A percentile compares a stretch with the other conserved stretches of the same genome.
phyloP scores from a whole-genome alignment of 2,888 invertebrate species.

The Agriopis leucophaearia region DNA sequence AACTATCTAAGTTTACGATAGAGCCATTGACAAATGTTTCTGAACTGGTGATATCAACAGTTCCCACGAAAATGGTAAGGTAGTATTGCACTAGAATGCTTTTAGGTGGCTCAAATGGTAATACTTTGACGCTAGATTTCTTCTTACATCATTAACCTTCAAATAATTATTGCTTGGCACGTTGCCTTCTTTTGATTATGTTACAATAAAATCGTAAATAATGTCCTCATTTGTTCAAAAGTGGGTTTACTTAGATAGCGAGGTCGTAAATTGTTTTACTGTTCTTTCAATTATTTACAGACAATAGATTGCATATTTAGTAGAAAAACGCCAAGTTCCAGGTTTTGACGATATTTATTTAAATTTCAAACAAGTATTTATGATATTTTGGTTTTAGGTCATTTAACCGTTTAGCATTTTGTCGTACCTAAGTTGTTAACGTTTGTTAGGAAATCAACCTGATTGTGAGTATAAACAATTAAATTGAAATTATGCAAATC shows the following conservation, averaged over 20 bases:
- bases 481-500: slow-evolving; percentile 68
- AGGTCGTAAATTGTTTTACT: too few relatives aligned
- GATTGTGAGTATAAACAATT: slow-evolving; percentile 57
- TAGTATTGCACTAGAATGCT: not conserved
- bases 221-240: too few relatives aligned
- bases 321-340: too few relatives aligned
- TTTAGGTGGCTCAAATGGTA: not conserved
- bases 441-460: slow-evolving; percentile 37
- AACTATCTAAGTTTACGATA: slow-evolving; percentile 40
- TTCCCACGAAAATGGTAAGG: slow-evolving; percentile 39
- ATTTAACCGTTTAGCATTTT: not conserved
- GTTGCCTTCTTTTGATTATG: not conserved
- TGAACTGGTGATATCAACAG: slow-evolving; percentile 30
- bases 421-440: slow-evolving; percentile 26
- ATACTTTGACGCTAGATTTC: too few relatives aligned
- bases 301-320: too few relatives aligned
- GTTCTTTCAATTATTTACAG: too few relatives aligned
- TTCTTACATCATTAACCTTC: too few relatives aligned
- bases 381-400: not conserved
- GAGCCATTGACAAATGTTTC: slow-evolving; percentile 43
- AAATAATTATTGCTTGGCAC: too few relatives aligned
- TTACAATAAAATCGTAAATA: not conserved
- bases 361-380: not conserved
- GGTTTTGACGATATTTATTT: too few relatives aligned
- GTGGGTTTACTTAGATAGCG: too few relatives aligned